These are phyloP conservation scores for Ceraclea dissimilis DNA, from an alignment of 2,888 invertebrate species.

Conservation along the genomic window DNA sequence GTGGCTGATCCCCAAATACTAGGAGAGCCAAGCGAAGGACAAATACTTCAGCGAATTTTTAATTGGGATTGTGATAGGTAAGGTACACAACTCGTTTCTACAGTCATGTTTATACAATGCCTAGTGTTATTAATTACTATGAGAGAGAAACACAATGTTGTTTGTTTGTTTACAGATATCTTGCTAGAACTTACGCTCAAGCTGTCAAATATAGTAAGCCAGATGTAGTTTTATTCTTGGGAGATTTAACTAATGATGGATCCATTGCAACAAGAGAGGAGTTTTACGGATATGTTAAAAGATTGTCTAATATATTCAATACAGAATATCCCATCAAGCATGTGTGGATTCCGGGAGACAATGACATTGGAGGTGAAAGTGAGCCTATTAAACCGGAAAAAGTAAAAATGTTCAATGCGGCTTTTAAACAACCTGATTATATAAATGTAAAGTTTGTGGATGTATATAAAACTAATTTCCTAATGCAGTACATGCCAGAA, in stretches of 20 bases:
- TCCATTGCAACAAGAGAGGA: constrained; percentile 64
- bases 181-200: constrained; percentile 67
- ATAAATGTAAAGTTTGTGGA: constrained; percentile 54
- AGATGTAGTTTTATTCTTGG: constrained; percentile 80
- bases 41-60: constrained; percentile 9
- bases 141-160: too few relatives aligned
- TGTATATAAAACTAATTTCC: constrained; percentile 68
- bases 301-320: constrained; percentile 62
- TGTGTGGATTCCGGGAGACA: constrained; percentile 90
- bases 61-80: constrained; percentile 23
- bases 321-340: constrained; percentile 39
- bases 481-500: constrained; percentile 56
- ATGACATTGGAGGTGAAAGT: constrained; percentile 94
- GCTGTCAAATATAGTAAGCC: constrained; percentile 68
- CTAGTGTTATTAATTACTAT: too few relatives aligned
- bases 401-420: constrained; percentile 61
- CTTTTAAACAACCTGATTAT: constrained; percentile 64
- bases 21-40: constrained; percentile 20
- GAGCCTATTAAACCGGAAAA: constrained; percentile 63
- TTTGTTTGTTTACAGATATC: constrained; percentile 50
- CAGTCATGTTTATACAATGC: too few relatives aligned
- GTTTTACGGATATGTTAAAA: constrained; percentile 64
- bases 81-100: not conserved
- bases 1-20: constrained; percentile 25
- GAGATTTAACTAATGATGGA: constrained; percentile 94